These are phyloP conservation scores for Cantharis rufa DNA, from an alignment of 2,888 invertebrate species.

Conservation along the genomic window DNA sequence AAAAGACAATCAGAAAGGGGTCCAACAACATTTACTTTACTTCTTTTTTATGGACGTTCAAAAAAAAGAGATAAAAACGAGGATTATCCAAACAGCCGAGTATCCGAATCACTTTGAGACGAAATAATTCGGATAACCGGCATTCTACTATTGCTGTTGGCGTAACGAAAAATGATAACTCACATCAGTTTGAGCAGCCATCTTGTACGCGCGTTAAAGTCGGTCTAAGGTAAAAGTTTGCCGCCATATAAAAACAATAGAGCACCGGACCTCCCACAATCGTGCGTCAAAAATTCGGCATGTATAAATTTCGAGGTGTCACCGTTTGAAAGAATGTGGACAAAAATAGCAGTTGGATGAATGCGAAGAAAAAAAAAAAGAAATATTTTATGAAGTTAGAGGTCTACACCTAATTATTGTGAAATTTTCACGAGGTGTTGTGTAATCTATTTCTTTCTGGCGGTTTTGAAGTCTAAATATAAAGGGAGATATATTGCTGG, in stretches of 20 bases:
- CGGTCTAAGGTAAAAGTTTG: too few species aligned
- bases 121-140: too few species aligned
- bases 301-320: not conserved
- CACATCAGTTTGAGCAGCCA: not conserved
- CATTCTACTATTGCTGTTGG: too few species aligned
- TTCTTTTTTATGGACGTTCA: too few species aligned
- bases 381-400: not conserved
- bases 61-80: too few species aligned
- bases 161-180: too few species aligned
- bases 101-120: too few species aligned
- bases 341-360: not conserved
- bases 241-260: not conserved
- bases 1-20: too few species aligned
- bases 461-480: constrained; percentile 18
- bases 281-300: not conserved
- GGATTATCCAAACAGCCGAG: too few species aligned
- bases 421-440: constrained; percentile 19
- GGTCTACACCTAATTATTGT: constrained; percentile 14
- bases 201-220: too few species aligned
- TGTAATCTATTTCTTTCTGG: constrained; percentile 18
- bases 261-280: not conserved
- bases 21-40: too few species aligned
- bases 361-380: not conserved
- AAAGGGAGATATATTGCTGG: constrained; percentile 24
- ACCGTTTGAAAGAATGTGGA: not conserved